phyloP scores from a whole-genome alignment of 2,888 invertebrate species.

The Lapara coniferarum region DNA sequence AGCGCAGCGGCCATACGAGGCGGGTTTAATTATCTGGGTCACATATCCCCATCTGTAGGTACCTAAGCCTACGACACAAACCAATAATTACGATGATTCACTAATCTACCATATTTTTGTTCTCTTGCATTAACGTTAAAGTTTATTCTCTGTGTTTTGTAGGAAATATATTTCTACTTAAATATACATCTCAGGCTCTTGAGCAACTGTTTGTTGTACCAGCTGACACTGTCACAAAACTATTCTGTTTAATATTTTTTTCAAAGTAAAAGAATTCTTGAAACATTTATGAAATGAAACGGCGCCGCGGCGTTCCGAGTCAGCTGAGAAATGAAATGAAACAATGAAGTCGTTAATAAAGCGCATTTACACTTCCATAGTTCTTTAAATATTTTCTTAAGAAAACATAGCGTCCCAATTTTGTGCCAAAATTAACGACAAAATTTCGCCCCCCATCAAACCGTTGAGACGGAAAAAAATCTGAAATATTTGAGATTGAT shows the following conservation, averaged over 20 bases:
- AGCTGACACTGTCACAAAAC: background rate
- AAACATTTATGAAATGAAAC: background rate
- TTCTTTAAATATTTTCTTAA: background rate
- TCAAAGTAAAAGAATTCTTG: background rate
- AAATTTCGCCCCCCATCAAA: background rate
- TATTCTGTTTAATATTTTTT: background rate
- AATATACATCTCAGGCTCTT: background rate
- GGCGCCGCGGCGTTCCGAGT: too few relatives aligned
- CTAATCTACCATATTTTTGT: background rate
- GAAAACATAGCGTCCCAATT: background rate
- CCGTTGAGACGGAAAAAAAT: background rate
- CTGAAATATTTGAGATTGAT: background rate
- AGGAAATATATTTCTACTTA: background rate
- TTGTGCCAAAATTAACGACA: background rate
- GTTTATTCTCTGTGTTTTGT: background rate
- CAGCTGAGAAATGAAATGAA: background rate
- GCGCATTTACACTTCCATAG: background rate
- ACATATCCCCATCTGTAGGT: background rate
- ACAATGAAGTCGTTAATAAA: background rate
- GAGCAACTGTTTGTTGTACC: background rate
- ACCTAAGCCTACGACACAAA: background rate
- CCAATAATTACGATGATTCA: background rate
- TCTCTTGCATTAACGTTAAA: background rate
- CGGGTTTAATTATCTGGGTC: slow-evolving; percentile 20
- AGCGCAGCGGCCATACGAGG: slow-evolving; percentile 3